Conservation (phyloP, 2,113 vertebrate species). For the Python bivittatus region DNA sequence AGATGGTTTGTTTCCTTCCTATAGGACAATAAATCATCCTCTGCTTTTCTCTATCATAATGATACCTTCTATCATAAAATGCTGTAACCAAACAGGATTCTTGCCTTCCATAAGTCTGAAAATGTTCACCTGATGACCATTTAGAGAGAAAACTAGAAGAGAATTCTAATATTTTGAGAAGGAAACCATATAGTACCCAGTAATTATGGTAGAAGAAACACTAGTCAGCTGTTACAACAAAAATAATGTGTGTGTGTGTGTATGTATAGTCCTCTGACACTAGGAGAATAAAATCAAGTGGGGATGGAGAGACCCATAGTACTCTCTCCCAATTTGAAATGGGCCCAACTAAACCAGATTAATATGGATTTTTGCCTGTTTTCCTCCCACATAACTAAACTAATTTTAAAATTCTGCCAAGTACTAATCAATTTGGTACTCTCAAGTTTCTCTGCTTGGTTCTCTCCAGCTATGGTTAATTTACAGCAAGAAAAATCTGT, state of each 20-base stretch:
- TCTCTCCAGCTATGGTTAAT: background rate
- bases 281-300: background rate
- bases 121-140: background rate
- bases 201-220: background rate
- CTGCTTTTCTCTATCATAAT: background rate
- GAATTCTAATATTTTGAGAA: background rate
- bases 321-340: background rate
- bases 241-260: background rate
- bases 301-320: background rate
- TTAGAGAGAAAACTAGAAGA: background rate
- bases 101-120: background rate
- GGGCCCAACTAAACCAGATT: background rate
- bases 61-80: background rate
- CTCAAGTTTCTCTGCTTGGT: background rate
- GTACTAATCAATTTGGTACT: background rate
- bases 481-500: background rate
- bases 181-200: too few species aligned
- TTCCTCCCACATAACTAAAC: background rate
- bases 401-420: background rate
- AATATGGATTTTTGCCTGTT: background rate
- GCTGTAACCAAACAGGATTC: background rate
- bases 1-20: background rate
- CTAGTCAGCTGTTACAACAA: background rate
- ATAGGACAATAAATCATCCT: background rate
- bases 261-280: background rate